These are phyloP conservation scores for Oryzias woworae DNA, from an alignment of 2,113 vertebrate genomes.

Conservation along the genomic window DNA sequence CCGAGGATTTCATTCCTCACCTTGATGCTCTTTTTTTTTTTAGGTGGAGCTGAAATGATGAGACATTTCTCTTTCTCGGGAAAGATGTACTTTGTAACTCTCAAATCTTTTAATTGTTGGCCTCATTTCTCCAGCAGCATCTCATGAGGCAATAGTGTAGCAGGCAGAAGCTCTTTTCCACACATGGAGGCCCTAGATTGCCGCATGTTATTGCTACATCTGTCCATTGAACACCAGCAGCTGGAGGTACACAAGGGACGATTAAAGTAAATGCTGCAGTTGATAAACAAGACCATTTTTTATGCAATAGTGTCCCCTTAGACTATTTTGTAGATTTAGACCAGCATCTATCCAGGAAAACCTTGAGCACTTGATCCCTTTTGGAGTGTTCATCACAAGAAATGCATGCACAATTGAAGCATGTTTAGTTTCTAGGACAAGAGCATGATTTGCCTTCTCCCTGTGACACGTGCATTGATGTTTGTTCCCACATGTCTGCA, in stretches of 20 bases:
- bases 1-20: too few relatives aligned
- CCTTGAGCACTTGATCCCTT: conserved; percentile 22
- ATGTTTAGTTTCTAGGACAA: conserved; percentile 1
- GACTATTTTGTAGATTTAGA: conserved; percentile 26
- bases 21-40: too few relatives aligned
- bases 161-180: neutral
- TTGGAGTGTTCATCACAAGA: conserved; percentile 6
- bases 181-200: conserved; percentile 4
- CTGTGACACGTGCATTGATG: conserved; percentile 21
- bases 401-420: conserved; percentile 26
- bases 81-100: too few relatives aligned
- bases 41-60: too few relatives aligned
- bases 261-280: conserved; percentile 21
- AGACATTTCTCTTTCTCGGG: too few relatives aligned
- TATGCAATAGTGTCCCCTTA: neutral
- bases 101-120: too few relatives aligned
- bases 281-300: conserved; percentile 4
- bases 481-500: conserved; percentile 28
- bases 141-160: neutral
- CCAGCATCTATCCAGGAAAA: conserved; percentile 30
- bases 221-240: conserved; percentile 1
- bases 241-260: conserved; percentile 17
- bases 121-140: too few relatives aligned
- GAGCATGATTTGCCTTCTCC: conserved; percentile 22
- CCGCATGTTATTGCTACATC: conserved; percentile 5